phyloP scores from a whole-genome alignment of 2,113 vertebrate genomes.

The Oreochromis niloticus region DNA sequence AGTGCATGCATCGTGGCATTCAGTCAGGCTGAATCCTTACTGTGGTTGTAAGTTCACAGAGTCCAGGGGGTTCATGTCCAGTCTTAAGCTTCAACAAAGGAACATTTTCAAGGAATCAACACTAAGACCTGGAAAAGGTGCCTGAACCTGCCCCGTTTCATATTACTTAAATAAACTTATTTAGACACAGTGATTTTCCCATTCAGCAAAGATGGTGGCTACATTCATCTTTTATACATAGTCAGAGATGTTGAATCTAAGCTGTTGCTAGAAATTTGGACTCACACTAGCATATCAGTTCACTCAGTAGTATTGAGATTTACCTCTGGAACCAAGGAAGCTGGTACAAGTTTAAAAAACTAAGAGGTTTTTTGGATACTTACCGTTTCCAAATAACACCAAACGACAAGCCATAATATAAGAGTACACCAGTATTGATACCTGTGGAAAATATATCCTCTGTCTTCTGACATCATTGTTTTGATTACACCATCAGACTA shows the following conservation, averaged over 20 bases:
- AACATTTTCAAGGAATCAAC: neutral
- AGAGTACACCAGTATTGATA: neutral
- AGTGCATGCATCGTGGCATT: neutral
- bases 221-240: neutral
- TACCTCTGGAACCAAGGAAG: accelerated
- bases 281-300: neutral
- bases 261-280: neutral
- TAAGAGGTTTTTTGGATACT: neutral
- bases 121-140: neutral
- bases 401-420: neutral
- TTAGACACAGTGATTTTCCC: neutral
- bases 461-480: neutral
- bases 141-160: neutral
- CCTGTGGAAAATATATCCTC: neutral
- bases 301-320: neutral
- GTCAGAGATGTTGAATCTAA: neutral
- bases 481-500: neutral
- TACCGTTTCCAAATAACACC: neutral
- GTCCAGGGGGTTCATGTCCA: neutral
- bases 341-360: neutral
- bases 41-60: neutral
- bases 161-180: neutral
- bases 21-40: neutral
- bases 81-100: neutral
- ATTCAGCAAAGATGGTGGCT: neutral